Conservation (phyloP, 2,797 vertebrate genomes). For the Gymnothorax javanicus region DNA sequence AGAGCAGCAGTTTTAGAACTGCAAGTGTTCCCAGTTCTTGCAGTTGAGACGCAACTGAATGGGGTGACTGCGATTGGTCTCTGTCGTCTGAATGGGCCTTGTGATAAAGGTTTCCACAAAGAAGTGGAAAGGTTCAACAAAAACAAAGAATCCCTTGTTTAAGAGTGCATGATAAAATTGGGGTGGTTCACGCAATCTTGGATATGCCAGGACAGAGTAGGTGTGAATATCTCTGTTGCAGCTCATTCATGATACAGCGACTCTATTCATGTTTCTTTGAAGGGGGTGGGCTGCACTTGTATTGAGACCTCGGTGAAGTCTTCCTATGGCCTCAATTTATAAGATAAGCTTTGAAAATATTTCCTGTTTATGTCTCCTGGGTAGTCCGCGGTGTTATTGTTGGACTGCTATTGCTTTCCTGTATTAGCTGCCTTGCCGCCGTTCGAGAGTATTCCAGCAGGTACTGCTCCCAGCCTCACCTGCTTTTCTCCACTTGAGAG, state of each 20-base stretch:
- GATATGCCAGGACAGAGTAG: not conserved
- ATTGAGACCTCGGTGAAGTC: not conserved
- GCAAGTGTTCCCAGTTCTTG: no score
- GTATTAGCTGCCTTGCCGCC: not conserved
- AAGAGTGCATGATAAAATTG: not conserved
- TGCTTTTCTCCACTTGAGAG: no score
- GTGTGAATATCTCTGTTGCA: not conserved
- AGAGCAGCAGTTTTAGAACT: no score
- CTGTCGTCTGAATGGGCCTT: no score
- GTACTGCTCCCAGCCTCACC: not conserved
- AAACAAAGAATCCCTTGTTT: no score
- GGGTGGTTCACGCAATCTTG: not conserved
- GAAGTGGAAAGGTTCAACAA: no score
- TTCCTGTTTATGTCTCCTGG: slow-evolving; percentile 11
- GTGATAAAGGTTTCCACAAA: no score
- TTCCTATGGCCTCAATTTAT: not conserved
- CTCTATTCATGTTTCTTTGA: not conserved
- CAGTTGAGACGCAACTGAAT: no score
- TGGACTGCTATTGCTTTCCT: not conserved
- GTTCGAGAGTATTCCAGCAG: not conserved
- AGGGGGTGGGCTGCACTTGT: not conserved
- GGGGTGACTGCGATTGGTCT: no score
- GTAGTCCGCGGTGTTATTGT: not conserved
- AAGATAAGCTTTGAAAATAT: not conserved
- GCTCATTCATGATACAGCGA: not conserved